Evolutionary conservation across 2,113 vertebrate species (phyloP).

Genomic region (Drymodes brunneopygia): DNA sequence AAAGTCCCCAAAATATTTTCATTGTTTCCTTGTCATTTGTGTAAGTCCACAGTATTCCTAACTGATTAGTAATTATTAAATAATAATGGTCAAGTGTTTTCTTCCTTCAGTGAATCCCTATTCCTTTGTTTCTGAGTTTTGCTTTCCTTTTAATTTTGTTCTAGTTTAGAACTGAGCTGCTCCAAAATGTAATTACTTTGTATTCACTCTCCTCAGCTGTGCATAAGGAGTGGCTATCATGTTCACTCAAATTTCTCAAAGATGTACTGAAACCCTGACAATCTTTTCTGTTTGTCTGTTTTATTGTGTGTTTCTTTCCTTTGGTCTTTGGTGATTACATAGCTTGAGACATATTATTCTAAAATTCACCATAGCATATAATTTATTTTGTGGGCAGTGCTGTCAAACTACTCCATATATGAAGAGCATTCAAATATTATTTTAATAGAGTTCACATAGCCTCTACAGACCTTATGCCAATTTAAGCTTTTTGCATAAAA

Average conservation of each 20-base stretch:
- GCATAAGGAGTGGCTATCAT: neutral
- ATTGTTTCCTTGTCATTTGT: neutral
- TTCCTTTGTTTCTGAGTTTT: conserved; percentile 18
- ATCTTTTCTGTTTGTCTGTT: neutral
- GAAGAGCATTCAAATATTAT: conserved; percentile 49
- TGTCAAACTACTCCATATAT: conserved; percentile 26
- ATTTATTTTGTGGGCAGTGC: conserved; percentile 49
- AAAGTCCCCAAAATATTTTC: neutral
- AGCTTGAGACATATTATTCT: conserved; percentile 32
- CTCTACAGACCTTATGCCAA: conserved; percentile 23
- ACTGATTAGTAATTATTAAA: neutral
- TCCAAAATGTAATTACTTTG: neutral
- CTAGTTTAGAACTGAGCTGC: neutral
- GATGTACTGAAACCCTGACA: conserved; percentile 8
- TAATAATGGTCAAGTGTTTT: neutral
- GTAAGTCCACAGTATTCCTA: neutral
- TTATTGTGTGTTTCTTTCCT: conserved; percentile 17
- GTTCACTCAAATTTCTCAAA: neutral
- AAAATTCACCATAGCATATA: conserved; percentile 29
- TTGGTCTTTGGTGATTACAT: conserved; percentile 23
- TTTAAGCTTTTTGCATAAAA: conserved; percentile 49
- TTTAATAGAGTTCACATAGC: conserved; percentile 42
- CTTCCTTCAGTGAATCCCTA: neutral
- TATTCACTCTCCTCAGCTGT: neutral
- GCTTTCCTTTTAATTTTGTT: neutral